Conservation (phyloP, 2,113 vertebrate genomes). For the Pseudorhombus dupliciocellatus region DNA sequence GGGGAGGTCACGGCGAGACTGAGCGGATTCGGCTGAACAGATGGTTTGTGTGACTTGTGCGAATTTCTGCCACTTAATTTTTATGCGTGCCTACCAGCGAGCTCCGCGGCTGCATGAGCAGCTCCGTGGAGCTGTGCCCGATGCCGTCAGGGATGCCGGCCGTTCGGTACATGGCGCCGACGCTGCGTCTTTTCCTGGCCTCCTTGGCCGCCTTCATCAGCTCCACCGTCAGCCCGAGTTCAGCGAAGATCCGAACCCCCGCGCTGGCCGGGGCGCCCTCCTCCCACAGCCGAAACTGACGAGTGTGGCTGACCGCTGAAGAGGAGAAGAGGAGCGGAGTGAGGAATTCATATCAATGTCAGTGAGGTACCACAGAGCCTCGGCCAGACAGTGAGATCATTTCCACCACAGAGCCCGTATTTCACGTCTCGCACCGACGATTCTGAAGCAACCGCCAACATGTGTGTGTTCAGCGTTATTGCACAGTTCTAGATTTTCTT, state of each 20-base stretch:
- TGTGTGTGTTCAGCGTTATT: conserved; percentile 38
- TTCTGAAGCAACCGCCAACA: conserved; percentile 48
- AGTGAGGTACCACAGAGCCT: conserved; percentile 63
- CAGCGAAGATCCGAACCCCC: conserved; percentile 80
- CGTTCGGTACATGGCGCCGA: conserved; percentile 78
- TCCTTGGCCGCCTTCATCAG: conserved; percentile 80
- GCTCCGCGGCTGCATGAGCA: conserved; percentile 76
- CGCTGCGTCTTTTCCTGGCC: conserved; percentile 74
- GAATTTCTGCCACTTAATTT: conserved; percentile 10
- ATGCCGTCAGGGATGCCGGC: conserved; percentile 80
- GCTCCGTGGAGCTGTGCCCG: conserved; percentile 83
- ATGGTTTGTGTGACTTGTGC: conserved; percentile 47
- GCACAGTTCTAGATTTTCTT: conserved; percentile 42
- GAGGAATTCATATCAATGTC: conserved; percentile 69
- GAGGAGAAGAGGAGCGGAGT: conserved; percentile 47
- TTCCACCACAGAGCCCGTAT: conserved; percentile 64
- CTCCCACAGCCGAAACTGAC: conserved; percentile 80
- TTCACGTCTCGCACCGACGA: conserved; percentile 62
- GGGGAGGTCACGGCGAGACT: conserved; percentile 47
- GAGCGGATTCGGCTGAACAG: conserved; percentile 34
- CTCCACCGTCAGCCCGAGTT: conserved; percentile 80
- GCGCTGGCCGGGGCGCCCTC: conserved; percentile 73
- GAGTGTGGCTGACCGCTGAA: conserved; percentile 80
- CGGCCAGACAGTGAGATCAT: conserved; percentile 73
- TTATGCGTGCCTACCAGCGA: conserved; percentile 74